A percentile compares a stretch with the other conserved stretches of the same genome.
phyloP scores from a whole-genome alignment of 2,797 vertebrate genomes.

The Danio albolineatus region DNA sequence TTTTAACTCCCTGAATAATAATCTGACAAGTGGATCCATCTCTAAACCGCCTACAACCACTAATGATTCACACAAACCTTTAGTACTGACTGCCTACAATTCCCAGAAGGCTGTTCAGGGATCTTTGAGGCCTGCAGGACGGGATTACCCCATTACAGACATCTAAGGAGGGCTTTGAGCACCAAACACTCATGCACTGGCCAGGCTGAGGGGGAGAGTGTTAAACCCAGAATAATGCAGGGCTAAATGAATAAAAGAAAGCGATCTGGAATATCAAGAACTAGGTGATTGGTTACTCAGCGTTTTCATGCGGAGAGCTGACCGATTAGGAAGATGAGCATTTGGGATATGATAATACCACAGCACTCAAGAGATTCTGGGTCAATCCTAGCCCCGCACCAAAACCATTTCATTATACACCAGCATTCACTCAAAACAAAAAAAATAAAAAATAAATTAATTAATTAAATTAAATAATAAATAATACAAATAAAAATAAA shows the following conservation, averaged over 20 bases:
- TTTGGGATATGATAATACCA: neutral
- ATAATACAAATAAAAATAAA: too few relatives aligned
- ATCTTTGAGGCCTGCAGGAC: conserved; percentile 35
- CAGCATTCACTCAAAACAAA: neutral
- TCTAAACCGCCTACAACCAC: conserved; percentile 2
- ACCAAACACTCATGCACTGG: conserved; percentile 6
- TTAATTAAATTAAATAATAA: too few relatives aligned
- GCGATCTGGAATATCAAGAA: conserved; percentile 2
- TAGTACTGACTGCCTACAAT: conserved; percentile 15
- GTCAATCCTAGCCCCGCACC: neutral
- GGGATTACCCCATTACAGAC: conserved; percentile 55
- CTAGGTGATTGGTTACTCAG: neutral
- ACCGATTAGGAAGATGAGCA: neutral
- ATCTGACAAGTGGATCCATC: neutral
- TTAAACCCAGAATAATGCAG: conserved; percentile 25
- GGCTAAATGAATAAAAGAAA: conserved; percentile 37
- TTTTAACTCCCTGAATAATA: conserved; percentile 6
- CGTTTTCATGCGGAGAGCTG: neutral
- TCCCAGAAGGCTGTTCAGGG: conserved; percentile 48
- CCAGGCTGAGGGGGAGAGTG: conserved; percentile 23
- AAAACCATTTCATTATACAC: neutral
- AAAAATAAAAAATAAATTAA: too few relatives aligned
- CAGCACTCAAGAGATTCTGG: neutral
- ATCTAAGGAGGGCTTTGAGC: conserved; percentile 32
- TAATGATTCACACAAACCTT: neutral